These are phyloP conservation scores for Aphelocoma californica DNA, from an alignment of 2,797 vertebrate species.

Conservation along the genomic window DNA sequence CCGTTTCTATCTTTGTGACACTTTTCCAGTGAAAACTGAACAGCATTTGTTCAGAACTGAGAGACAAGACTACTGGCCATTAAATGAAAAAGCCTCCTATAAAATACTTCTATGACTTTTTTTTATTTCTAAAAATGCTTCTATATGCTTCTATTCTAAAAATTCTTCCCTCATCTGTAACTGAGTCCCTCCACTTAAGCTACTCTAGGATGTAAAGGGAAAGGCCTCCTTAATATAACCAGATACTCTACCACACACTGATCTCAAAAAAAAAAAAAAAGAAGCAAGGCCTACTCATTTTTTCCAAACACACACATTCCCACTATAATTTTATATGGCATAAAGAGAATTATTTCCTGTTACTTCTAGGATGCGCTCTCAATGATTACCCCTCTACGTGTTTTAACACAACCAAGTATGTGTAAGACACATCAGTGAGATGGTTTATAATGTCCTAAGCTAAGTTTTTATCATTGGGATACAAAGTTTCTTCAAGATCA, in stretches of 20 bases:
- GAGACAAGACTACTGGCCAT: not conserved
- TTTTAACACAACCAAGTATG: not conserved
- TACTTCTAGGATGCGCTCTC: not conserved
- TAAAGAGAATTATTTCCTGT: not conserved
- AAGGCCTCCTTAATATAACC: not conserved
- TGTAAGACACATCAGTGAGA: not conserved
- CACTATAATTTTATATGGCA: not conserved
- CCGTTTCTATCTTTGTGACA: not conserved
- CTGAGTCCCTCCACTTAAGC: not conserved
- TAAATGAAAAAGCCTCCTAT: not conserved
- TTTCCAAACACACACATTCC: not conserved
- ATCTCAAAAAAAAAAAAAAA: not conserved
- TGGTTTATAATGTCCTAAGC: not conserved
- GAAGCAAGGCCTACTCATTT: not conserved
- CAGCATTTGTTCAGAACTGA: not conserved
- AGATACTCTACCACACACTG: not conserved
- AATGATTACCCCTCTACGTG: not conserved
- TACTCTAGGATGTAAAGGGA: not conserved
- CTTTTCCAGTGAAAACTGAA: not conserved
- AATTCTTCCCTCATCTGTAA: not conserved
- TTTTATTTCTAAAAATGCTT: not conserved
- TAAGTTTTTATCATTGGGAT: not conserved
- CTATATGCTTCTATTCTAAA: no score
- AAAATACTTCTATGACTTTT: not conserved
- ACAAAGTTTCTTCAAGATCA: not conserved